A percentile compares a stretch with the other conserved stretches of the same genome.
Evolutionary conservation across 2,113 vertebrate genomes (phyloP).

Genomic region (Stigmatopora argus): DNA sequence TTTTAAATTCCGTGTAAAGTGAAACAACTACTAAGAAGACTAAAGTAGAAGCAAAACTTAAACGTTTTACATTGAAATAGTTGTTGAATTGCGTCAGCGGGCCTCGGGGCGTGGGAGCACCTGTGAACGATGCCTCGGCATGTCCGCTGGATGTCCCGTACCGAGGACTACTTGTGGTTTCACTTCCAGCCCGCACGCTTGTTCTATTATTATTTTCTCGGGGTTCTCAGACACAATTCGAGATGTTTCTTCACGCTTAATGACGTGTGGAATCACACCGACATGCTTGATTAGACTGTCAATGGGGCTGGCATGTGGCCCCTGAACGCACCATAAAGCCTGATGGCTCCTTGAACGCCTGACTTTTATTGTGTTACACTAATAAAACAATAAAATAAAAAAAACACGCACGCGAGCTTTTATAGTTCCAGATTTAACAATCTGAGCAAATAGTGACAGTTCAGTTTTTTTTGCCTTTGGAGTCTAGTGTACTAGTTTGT

Average conservation of each 20-base stretch:
- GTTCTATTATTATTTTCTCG: constrained; percentile 31
- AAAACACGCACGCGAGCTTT: neutral
- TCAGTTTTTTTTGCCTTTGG: neutral
- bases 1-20: neutral
- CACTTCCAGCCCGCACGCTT: constrained; percentile 12
- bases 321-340: constrained; percentile 35
- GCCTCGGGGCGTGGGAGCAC: constrained; percentile 17
- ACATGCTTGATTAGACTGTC: constrained; percentile 61
- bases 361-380: neutral
- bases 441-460: neutral
- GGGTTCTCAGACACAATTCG: constrained; percentile 53
- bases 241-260: constrained; percentile 46
- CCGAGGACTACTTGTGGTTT: constrained; percentile 15
- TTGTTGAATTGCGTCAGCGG: neutral
- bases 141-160: constrained; percentile 8
- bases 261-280: constrained; percentile 48
- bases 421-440: neutral
- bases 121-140: constrained; percentile 21
- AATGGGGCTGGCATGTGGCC: constrained; percentile 56
- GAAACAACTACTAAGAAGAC: neutral
- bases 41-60: neutral
- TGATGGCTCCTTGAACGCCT: constrained; percentile 24
- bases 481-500: too few species aligned
- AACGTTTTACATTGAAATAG: neutral
- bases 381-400: neutral